Percentiles rank a stretch among this genome's conserved stretches.
Conservation (phyloP, 2,888 invertebrate species). For the Drosophila pseudotakahashii region DNA sequence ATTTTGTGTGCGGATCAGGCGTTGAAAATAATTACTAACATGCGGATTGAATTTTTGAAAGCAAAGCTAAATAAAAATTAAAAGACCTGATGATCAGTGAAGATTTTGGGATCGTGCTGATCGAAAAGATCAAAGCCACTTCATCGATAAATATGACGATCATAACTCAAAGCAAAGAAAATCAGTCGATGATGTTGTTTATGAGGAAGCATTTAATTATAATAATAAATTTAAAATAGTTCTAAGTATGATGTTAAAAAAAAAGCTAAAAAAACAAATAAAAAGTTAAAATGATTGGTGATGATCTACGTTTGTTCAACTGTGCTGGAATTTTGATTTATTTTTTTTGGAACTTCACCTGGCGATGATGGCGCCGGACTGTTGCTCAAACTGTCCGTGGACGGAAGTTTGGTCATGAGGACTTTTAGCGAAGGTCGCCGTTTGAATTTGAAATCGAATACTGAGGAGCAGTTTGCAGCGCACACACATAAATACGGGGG, state of each 20-base stretch:
- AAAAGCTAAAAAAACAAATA: background rate
- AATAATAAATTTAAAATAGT: too few species aligned
- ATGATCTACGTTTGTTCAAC: constrained; percentile 3
- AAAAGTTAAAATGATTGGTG: constrained; percentile 2
- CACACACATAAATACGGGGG: constrained; percentile 52
- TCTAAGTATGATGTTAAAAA: background rate
- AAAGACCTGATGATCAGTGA: background rate
- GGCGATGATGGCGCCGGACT: constrained; percentile 86
- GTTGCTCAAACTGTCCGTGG: constrained; percentile 86
- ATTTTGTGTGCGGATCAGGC: background rate
- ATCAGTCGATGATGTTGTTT: background rate
- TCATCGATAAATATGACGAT: background rate
- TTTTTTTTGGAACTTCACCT: constrained; percentile 83
- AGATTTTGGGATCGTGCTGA: background rate
- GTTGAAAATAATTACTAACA: background rate
- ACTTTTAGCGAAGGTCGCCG: constrained; percentile 85
- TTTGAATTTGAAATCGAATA: constrained; percentile 84
- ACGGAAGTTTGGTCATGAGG: constrained; percentile 86
- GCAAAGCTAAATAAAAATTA: background rate
- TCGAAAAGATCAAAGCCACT: background rate
- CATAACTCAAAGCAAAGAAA: background rate
- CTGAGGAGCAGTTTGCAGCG: constrained; percentile 56
- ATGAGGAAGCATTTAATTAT: too few species aligned
- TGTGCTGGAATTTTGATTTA: constrained; percentile 27
- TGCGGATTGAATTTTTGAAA: background rate